Evolutionary conservation across 2,797 vertebrate species (phyloP), one percentile per base, ranked within the genome.

Genomic region (Siniperca scherzeri): DNA sequence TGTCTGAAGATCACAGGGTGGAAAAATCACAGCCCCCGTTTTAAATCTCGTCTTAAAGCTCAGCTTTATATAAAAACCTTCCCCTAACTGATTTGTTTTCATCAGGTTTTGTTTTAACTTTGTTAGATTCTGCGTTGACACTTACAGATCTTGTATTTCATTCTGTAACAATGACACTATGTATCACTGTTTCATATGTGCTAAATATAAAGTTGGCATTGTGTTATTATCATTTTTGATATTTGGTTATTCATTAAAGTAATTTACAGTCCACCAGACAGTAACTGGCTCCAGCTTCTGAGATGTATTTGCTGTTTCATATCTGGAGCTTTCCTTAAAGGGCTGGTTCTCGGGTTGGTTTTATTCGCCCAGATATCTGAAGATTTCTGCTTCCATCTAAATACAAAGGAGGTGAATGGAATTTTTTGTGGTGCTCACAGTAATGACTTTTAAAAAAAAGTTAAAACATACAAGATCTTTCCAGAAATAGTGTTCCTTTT

Each of bases 1-100:
- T 57, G 50, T 22, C n/a, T 61, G 16, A 73, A 59, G 46, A 59
- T 57, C 16, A 59, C 40, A 57, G 14, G 38, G 27, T 67, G 46
- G 67, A 81, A 76, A 70, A 81, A 80, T 88, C 75, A 64, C 27
- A 60, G 75, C 22, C 21, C 5, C 13, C 46, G 4, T 2, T 21
- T 30, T 8, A 60, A 66, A 61, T 30, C 25, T 67, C 7, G 12
- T 53, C 52, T 59, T 33, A 25, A 36, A 60, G 53, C 44, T 74
- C 59, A 11, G 59, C 7, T 53, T 70, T 5, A 11, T 14, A 7
- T 64, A 14, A 74, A 57, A 27, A 11, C 40, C 38, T 21, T n/a
- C 7, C 25, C 7, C 27, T 46, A 10, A 56, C 14, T 55, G 8
- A 42, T 11, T 7, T 40, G 40, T 42, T 42, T 42, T 11, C 40